Evolutionary conservation across 2,113 vertebrate species (phyloP).

Genomic region (Naja naja): DNA sequence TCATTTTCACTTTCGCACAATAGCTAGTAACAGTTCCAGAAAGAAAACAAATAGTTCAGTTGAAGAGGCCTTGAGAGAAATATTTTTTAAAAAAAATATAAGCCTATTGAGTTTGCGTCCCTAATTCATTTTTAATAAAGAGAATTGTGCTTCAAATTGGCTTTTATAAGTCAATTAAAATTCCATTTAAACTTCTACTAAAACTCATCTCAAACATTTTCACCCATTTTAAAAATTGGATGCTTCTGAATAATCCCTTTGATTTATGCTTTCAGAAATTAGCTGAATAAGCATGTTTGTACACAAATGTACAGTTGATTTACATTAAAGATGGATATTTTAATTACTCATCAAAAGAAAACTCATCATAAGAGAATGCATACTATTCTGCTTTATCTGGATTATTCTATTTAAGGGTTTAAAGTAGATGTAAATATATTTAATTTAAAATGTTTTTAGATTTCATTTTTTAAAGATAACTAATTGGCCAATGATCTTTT

Average conservation of each 20-base stretch:
- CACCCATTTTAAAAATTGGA: background rate
- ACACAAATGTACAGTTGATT: background rate
- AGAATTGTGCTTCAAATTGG: constrained; percentile 4
- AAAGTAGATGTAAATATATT: background rate
- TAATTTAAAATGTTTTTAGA: background rate
- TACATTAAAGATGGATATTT: constrained; percentile 6
- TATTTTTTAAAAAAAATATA: background rate
- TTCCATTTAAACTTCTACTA: constrained; percentile 3
- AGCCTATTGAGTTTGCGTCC: constrained; percentile 12
- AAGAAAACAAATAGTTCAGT: background rate
- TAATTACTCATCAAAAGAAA: background rate
- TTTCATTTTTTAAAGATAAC: background rate
- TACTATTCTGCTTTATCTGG: background rate
- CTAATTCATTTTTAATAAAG: constrained; percentile 19
- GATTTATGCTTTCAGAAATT: constrained; percentile 12
- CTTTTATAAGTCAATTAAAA: constrained; percentile 2
- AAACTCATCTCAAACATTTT: background rate
- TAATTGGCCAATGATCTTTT: background rate
- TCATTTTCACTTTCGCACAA: background rate
- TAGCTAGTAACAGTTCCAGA: background rate
- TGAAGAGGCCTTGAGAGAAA: background rate
- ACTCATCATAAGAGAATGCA: background rate
- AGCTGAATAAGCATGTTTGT: background rate
- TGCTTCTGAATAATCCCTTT: background rate
- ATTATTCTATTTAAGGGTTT: background rate